Evolutionary conservation across 2,888 invertebrate species (phyloP), one percentile per base, ranked within the genome.

Genomic region (Drosophila cracens): DNA sequence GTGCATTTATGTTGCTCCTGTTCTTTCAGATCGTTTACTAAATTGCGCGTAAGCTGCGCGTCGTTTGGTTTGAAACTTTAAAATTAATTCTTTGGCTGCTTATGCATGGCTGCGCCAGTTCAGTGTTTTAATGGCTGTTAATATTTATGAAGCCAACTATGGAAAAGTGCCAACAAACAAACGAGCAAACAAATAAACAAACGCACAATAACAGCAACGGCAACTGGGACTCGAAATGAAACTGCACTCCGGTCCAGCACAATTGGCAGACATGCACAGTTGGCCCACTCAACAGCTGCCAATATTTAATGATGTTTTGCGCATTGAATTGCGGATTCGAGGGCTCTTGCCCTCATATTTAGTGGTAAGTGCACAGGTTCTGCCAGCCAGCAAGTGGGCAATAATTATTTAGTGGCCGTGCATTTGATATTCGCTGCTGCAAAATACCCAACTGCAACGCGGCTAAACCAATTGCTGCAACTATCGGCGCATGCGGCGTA

Each of bases 111-210:
- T 58, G 72, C 56, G 61, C 36, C 61, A 51, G 34, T 54, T 21
- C 66, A 48, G 70, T 68, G 75, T 76, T 75, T 90, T 89, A 90
- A 89, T 75, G 72, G 80, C 90, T 89, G 78, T 90, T 84, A 87
- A 87, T 87, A 87, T 87, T 87, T 87, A 87, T 87, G 90, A 90
- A 76, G 69, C 52, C 61, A 71, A 64, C 82, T 69, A 54, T 69
- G 79, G 46, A 54, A 58, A 58, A 79, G 70, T 52, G 59, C 67
- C 53, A 72, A 65, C 54, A 59, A 71, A 66, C 62, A 72, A 82
- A 65, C 56, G 75, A 76, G 74, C 70, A 61, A 33, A 67, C 60
- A 68, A 78, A 66, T 51, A 65, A 64, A 54, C 60, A 67, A 67
- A 59, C 59, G 74, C 43, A 59, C 58, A 64, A 52, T 25, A 53